Evolutionary conservation across 2,888 invertebrate genomes (phyloP).

Genomic region (Melieria picta): DNA sequence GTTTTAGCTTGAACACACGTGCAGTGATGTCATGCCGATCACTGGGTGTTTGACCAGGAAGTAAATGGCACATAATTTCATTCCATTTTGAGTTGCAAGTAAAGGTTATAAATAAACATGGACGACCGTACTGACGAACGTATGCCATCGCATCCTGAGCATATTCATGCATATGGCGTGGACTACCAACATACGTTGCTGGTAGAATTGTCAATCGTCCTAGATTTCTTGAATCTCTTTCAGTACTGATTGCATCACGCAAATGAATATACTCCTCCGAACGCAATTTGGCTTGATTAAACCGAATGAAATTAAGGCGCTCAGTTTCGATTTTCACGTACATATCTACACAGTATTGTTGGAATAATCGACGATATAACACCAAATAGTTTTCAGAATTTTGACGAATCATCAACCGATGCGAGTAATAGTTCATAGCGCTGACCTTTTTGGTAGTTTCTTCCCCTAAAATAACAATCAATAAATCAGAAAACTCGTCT

Average conservation of each 20-base stretch:
- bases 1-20: slow-evolving; percentile 16
- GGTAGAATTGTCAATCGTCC: slow-evolving; percentile 39
- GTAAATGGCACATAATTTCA: slow-evolving; percentile 36
- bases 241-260: slow-evolving; percentile 22
- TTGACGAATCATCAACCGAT: slow-evolving; percentile 18
- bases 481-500: no score
- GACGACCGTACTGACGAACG: slow-evolving; percentile 38
- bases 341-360: slow-evolving; percentile 7
- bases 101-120: slow-evolving; percentile 39
- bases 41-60: slow-evolving; percentile 46
- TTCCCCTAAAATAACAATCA: slow-evolving; percentile 11
- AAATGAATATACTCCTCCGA: slow-evolving; percentile 21
- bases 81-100: slow-evolving; percentile 38
- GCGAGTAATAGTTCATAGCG: slow-evolving; percentile 14
- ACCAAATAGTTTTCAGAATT: slow-evolving; percentile 5
- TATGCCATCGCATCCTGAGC: slow-evolving; percentile 41
- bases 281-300: slow-evolving; percentile 13
- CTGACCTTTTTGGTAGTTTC: slow-evolving; percentile 17
- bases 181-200: slow-evolving; percentile 40
- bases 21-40: slow-evolving; percentile 45
- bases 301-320: not conserved
- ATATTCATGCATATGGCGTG: slow-evolving; percentile 44
- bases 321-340: slow-evolving; percentile 14
- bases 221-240: slow-evolving; percentile 28
- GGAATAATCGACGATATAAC: not conserved